Base-by-base conservation (phyloP, 1,140 invertebrate species). In the Aethina tumida region DNA sequence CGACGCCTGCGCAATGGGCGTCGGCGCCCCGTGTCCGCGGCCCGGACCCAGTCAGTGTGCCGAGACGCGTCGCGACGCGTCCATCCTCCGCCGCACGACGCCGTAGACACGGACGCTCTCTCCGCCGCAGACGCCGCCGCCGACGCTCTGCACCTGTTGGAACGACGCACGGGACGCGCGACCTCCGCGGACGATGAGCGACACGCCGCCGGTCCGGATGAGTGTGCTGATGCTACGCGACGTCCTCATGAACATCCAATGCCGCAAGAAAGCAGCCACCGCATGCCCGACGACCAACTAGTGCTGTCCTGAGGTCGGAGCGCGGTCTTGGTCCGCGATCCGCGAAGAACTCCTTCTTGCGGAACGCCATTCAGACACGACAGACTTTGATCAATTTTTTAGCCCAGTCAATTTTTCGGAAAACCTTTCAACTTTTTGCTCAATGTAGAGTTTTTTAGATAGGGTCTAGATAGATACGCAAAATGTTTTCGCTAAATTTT, bases 21-120 rank as follows among this genome's bases (percentile, higher is more conserved):
- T 39, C 45, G 43, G n/a, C 29, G 32, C 22, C 34, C 41, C 41
- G 43, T 39, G 35, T 30, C 34, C 32, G 26, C 39, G 36, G 38
- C 49, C 47, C 35, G 44, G 41, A 50, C 41, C 35, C 37, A 32
- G 37, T 37, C 39, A 44, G 49, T 54, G 49, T 44, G 47, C 43
- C 33, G 41, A n/a, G 33, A 45, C 47, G 47, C 42, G 43, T 46
- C 46, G 43, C 47, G 47, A 47, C 43, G 44, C 49, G 41, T 22
- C 37, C 24, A 12, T 10, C 7, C 10, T 12, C 18, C 10, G 13
- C 9, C 12, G 14, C 33, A 8, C 16, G 20, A 16, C 33, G 37
- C 7, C 28, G 37, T n/a, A 20, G 31, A 22, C 21, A 22, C 20
- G 7, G 16, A 3, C 16, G 30, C 16, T 21, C 35, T 17, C 28